Evolutionary conservation across 2,888 invertebrate species (phyloP).

Genomic region (Aleiodes testaceus): DNA sequence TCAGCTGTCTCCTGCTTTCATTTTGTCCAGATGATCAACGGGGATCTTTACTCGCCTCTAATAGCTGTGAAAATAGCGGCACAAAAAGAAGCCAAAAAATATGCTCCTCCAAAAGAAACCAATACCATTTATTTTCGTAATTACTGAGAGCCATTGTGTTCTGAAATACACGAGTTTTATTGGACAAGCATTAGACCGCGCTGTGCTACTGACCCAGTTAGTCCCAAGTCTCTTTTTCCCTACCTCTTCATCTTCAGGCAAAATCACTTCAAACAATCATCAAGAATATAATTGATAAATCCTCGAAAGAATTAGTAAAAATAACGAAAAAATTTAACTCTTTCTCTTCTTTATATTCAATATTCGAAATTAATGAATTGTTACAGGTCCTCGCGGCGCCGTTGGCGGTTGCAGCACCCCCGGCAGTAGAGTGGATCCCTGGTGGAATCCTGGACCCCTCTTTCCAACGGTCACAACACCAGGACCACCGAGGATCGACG

Average conservation of each 20-base stretch:
- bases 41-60: too few species aligned
- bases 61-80: too few species aligned
- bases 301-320: not conserved
- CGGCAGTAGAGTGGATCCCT: constrained; percentile 72
- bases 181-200: not conserved
- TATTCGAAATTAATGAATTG: constrained; percentile 41
- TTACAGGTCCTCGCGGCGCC: constrained; percentile 71
- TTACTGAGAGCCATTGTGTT: too few species aligned
- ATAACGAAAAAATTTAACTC: too few species aligned
- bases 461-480: constrained; percentile 65
- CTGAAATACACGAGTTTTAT: too few species aligned
- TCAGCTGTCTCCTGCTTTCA: not conserved
- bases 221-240: constrained; percentile 67
- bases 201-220: constrained; percentile 72
- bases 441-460: constrained; percentile 69
- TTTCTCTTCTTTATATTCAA: too few species aligned
- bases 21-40: too few species aligned
- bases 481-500: constrained; percentile 68
- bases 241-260: not conserved
- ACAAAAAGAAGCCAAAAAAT: too few species aligned
- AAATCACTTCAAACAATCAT: constrained; percentile 4
- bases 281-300: not conserved
- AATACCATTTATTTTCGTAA: too few species aligned
- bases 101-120: too few species aligned
- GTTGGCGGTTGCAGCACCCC: constrained; percentile 72